phyloP scores from a whole-genome alignment of 2,888 invertebrate species.

The Pachydiplax longipennis region DNA sequence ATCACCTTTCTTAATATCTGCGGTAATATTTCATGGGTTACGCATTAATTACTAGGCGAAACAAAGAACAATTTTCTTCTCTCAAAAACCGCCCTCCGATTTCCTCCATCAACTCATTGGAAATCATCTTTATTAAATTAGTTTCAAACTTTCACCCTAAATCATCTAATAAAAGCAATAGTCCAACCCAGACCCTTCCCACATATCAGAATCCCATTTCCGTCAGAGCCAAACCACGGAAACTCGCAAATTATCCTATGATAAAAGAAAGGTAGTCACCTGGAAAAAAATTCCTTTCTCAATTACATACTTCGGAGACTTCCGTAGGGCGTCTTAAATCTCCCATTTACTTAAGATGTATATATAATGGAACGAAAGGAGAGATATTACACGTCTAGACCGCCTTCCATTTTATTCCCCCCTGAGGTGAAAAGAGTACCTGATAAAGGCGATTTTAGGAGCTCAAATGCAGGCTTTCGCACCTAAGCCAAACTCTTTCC shows the following conservation, averaged over 20 bases:
- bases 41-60: no score
- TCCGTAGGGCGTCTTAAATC: background rate
- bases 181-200: background rate
- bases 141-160: background rate
- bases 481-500: background rate
- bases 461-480: background rate
- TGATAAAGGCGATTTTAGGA: background rate
- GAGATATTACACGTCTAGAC: background rate
- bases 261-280: background rate
- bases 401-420: background rate
- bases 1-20: no score
- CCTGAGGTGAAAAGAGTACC: background rate
- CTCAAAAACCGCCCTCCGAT: no score
- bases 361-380: background rate
- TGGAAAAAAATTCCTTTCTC: background rate
- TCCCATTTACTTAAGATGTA: background rate
- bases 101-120: no score
- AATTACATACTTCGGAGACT: background rate
- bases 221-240: background rate
- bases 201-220: background rate
- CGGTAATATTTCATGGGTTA: no score
- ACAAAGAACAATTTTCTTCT: no score
- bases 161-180: background rate
- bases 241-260: background rate
- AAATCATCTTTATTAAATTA: no score